Base-by-base conservation (phyloP, 2,797 vertebrate genomes). In the Xyrichtys novacula region DNA sequence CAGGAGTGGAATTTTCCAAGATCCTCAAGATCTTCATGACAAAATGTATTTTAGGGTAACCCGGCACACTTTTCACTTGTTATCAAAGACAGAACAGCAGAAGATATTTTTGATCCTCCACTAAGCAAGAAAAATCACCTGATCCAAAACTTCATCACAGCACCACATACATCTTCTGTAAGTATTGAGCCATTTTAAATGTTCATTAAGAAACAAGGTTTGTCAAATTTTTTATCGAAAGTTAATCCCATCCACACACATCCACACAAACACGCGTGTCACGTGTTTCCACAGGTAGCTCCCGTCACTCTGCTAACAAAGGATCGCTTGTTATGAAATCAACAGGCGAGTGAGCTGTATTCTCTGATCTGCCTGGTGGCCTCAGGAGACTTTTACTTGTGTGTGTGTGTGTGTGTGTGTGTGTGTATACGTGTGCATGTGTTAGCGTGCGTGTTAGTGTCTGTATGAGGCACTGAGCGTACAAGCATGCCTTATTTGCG, bases 251-350 rank as follows among this genome's bases (percentile, higher is more conserved):
- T 2, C 23, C 23, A 28, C 53, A 48, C 22, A 2, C 11, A 42
- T 50, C 31, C 25, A 48, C 22, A 2, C 11, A 42, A 49, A 36
- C 25, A 34, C 48, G 2, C 25, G 47, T 47, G 42, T 43, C 15
- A 4, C 29, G 6, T 17, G 34, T 49, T 63, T 65, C 54, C 53
- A 61, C 70, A 68, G 68, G 76, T 82, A 39, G 28, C 59, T 22
- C 28, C 52, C 54, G 25, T 62, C 20, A 42, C 38, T 59, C 47
- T 54, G 38, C 69, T 80, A 74, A 74, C 65, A 60, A 71, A 72
- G 58, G 39, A 56, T 44, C 23, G 31, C n/a, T 60, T 76, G 59
- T 77, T 62, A 68, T 78, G 38, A 84, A 83, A 85, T 83, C 80
- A 80, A 80, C 75, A 75, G 62, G 63, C 65, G 38, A 56, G 60